Percentiles rank a stretch among this genome's conserved stretches.
Evolutionary conservation across 2,888 invertebrate genomes (phyloP).

Genomic region (Zhengitettix transpicula): DNA sequence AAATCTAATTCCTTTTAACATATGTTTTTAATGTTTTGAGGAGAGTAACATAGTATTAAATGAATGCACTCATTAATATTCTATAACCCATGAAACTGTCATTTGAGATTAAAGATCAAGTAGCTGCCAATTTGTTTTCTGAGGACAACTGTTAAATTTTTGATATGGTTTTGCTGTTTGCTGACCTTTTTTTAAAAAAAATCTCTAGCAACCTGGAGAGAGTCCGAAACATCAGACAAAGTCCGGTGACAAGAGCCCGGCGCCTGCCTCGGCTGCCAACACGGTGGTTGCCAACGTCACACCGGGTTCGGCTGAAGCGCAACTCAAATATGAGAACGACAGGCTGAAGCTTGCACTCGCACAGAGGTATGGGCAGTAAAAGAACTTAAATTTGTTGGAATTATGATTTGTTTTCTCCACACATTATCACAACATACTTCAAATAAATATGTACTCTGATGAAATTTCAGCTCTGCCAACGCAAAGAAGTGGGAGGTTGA

Average conservation of each 20-base stretch:
- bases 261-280: conserved; percentile 17
- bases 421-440: no score
- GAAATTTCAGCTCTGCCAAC: conserved; percentile 68
- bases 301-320: conserved; percentile 47
- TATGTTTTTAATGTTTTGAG: no score
- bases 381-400: not conserved
- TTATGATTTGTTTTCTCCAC: not conserved
- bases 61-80: no score
- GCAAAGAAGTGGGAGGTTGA: conserved; percentile 99
- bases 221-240: conserved; percentile 45
- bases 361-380: conserved; percentile 53
- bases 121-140: no score
- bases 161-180: not conserved
- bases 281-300: conserved; percentile 13
- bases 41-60: no score
- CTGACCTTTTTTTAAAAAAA: no score
- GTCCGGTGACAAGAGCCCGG: conserved; percentile 20
- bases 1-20: no score
- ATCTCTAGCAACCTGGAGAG: conserved; percentile 24
- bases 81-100: no score
- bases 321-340: conserved; percentile 94
- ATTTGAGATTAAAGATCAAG: no score
- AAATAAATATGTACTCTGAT: no score
- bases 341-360: conserved; percentile 85
- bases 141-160: conserved; percentile 1